phyloP scores from a whole-genome alignment of 2,888 invertebrate species.

The Pseudococcus longispinus region DNA sequence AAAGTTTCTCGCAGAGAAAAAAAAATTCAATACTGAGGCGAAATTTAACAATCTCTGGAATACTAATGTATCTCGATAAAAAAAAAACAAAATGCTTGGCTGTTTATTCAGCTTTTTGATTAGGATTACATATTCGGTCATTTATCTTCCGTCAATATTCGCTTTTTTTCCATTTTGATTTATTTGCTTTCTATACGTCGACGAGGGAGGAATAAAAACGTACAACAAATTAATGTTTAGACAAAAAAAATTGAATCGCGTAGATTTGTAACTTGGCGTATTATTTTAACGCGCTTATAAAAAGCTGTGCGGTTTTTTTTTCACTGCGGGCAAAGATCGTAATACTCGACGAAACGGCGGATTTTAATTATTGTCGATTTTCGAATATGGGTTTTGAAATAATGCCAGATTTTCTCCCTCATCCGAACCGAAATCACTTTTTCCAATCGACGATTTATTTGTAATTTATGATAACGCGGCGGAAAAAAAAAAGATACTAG shows the following conservation, averaged over 20 bases:
- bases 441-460: not conserved
- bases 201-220: not conserved
- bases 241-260: conserved; percentile 10
- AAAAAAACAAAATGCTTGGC: conserved; percentile 4
- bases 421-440: not conserved
- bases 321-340: not conserved
- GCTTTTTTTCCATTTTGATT: conserved; percentile 42
- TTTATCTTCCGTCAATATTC: conserved; percentile 48
- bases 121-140: conserved; percentile 36
- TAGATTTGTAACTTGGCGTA: conserved; percentile 1
- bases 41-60: conserved; percentile 20
- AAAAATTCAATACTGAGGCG: not conserved
- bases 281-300: not conserved
- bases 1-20: not conserved
- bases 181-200: not conserved
- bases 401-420: not conserved
- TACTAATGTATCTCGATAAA: conserved; percentile 15
- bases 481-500: not conserved
- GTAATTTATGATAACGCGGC: not conserved
- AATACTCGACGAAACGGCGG: not conserved
- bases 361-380: conserved; percentile 13
- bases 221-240: not conserved
- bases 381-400: conserved; percentile 12
- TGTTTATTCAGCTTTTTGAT: conserved; percentile 27
- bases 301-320: not conserved